Evolutionary conservation across 2,797 vertebrate genomes (phyloP).

Genomic region (Paguma larvata): DNA sequence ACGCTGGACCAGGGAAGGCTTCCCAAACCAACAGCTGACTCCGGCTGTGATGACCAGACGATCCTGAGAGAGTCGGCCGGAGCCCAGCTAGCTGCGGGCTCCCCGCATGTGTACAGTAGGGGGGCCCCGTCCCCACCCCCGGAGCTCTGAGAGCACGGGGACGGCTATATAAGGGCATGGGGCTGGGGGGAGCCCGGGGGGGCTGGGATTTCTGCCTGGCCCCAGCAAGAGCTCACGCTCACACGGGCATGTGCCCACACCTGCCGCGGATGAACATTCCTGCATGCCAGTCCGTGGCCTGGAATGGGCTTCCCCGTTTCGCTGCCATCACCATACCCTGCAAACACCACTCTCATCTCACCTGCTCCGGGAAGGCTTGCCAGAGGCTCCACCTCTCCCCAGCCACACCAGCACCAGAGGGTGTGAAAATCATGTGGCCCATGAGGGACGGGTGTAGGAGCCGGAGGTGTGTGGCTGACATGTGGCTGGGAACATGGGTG

Average conservation of each 20-base stretch:
- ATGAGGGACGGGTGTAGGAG: background rate
- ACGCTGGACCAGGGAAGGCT: slow-evolving; percentile 84
- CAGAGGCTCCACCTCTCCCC: background rate
- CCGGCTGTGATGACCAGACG: slow-evolving; percentile 85
- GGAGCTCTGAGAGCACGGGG: background rate
- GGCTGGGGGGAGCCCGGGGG: slow-evolving; percentile 61
- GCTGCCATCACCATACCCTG: slow-evolving; percentile 63
- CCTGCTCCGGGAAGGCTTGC: slow-evolving; percentile 26
- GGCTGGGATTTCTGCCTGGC: slow-evolving; percentile 59
- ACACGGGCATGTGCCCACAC: slow-evolving; percentile 35
- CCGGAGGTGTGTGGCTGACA: background rate
- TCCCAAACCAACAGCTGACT: slow-evolving; percentile 89
- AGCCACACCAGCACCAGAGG: background rate
- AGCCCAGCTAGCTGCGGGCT: slow-evolving; percentile 9
- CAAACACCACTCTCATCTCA: background rate
- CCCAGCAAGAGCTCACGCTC: background rate
- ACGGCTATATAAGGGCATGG: slow-evolving; percentile 67
- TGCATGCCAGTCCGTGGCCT: slow-evolving; percentile 65
- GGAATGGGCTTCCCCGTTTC: slow-evolving; percentile 76
- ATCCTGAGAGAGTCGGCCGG: slow-evolving; percentile 26
- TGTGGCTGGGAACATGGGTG: too few relatives aligned
- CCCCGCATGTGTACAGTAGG: slow-evolving; percentile 60
- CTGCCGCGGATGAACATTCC: slow-evolving; percentile 73
- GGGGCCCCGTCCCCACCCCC: background rate
- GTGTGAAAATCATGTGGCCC: background rate